Evolutionary conservation across 2,113 vertebrate genomes (phyloP).

Genomic region (Cephalopholis sonnerati): DNA sequence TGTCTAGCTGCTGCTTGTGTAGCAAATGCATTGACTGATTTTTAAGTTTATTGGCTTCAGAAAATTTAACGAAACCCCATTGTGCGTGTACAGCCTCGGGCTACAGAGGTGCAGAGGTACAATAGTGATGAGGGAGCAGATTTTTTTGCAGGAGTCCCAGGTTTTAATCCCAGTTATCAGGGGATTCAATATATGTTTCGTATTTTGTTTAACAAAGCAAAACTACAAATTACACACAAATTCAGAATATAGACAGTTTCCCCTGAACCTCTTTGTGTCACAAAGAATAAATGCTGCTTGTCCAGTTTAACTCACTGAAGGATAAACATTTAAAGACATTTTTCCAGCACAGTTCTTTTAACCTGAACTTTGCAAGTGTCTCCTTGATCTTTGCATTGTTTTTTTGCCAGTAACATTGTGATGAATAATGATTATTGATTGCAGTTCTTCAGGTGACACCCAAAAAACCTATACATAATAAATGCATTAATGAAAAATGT

Average conservation of each 20-base stretch:
- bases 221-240: background rate
- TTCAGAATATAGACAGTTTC: background rate
- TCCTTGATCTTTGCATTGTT: no score
- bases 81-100: constrained; percentile 26
- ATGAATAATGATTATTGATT: background rate
- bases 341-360: no score
- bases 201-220: background rate
- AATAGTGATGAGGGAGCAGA: constrained; percentile 29
- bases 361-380: no score
- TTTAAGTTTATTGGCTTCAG: background rate
- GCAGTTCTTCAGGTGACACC: no score
- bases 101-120: background rate
- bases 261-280: background rate
- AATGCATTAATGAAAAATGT: background rate
- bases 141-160: background rate
- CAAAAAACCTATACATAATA: background rate
- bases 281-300: background rate
- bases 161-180: constrained; percentile 1
- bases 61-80: constrained; percentile 5
- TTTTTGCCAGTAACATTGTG: no score
- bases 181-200: constrained; percentile 8
- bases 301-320: background rate
- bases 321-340: no score
- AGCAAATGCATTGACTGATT: constrained; percentile 1
- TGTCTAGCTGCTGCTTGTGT: background rate